phyloP scores from a whole-genome alignment of 2,113 vertebrate genomes.

The Oxyruncus cristatus region DNA sequence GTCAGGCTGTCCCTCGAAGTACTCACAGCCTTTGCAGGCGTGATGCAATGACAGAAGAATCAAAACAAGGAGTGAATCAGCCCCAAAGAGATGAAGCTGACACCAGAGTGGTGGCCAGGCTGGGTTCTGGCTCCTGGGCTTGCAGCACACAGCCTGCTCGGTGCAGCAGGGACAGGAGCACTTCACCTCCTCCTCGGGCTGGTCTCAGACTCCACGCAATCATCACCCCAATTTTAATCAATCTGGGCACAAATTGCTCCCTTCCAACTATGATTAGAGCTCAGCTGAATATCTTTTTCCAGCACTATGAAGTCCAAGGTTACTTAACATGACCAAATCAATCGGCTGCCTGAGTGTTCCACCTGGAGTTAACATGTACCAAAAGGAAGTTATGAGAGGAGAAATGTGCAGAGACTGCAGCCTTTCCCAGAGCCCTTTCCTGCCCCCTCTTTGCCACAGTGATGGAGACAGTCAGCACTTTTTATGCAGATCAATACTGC shows the following conservation, averaged over 20 bases:
- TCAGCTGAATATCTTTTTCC: not conserved
- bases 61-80: fast-evolving
- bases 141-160: not conserved
- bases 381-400: not conserved
- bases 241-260: not conserved
- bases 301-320: not conserved
- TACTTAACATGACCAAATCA: not conserved
- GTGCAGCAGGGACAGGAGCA: fast-evolving
- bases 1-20: not conserved
- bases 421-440: not conserved
- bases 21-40: not conserved
- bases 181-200: not conserved
- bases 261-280: not conserved
- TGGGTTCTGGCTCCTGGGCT: not conserved
- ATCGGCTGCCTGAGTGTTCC: not conserved
- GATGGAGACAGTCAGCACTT: conserved; percentile 51
- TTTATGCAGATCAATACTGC: conserved; percentile 56
- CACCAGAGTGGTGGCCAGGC: not conserved
- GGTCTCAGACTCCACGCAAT: not conserved
- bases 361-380: not conserved
- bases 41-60: not conserved
- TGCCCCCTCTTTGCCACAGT: not conserved
- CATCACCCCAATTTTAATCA: not conserved
- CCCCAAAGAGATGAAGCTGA: not conserved
- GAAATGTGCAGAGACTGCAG: not conserved